Base-by-base conservation (phyloP, 2,888 invertebrate species). In the Acrobasis repandana region DNA sequence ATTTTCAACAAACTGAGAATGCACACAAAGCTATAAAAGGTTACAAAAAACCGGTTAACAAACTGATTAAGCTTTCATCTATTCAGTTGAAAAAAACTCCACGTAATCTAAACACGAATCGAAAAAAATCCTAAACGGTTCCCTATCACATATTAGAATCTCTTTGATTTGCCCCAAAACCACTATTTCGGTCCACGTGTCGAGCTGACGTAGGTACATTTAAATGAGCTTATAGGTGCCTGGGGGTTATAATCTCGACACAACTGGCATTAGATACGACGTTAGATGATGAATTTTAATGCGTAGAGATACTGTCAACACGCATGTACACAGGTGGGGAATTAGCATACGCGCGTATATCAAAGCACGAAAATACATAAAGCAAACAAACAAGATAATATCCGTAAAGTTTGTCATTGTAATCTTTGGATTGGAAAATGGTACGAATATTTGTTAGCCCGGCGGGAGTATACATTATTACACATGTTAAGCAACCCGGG, bases 211-310 rank as follows among this genome's bases (percentile, higher is more conserved):
- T 52, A 34, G 62, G 38, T 65, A 61, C 63, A 63, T 66, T 68
- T 68, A 67, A 70, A 72, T 67, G 58, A 57, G 43, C 54, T 61
- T 60, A 60, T 61, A 58, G 33, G 18, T 43, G 60, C 60, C 52
- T 69, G 67, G 69, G 69, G 68, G 68, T 62, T 56, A 56, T 76
- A 77, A 78, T 76, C 76, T 65, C 62, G 47, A 63, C 33, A 75
- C 73, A 76, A 74, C 62, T 64, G 62, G 67, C 71, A 72, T 83
- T 85, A 83, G 84, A 81, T 74, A 64, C 63, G 66, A 72, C 69
- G 70, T 74, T 79, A 77, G 81, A 77, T 73, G 65, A 63, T 62
- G 64, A 74, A 54, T 54, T 70, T 66, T 73, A 73, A 75, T 69
- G 65, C 50, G 56, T 11, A 5, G 38, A 28, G 56, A 47, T 57